phyloP scores from a whole-genome alignment of 35 echinoderm and acorn worm genomes.

The Hemicentrotus pulcherrimus region DNA sequence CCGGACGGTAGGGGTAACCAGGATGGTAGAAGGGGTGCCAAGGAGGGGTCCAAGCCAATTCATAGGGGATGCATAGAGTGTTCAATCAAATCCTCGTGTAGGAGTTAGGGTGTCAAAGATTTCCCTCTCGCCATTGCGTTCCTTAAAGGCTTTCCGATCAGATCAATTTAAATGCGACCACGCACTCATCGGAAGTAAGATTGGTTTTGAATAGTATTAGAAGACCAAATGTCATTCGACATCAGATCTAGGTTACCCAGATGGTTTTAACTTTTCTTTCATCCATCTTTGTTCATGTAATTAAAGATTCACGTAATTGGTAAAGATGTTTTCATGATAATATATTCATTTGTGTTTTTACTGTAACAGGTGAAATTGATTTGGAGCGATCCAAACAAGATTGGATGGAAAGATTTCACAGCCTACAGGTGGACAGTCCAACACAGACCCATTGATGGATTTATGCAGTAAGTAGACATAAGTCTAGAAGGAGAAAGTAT shows the following conservation, averaged over 20 bases:
- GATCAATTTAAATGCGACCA: background rate
- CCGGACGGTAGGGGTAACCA: background rate
- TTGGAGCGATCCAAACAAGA: conserved; percentile 82
- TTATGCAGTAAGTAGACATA: conserved; percentile 72
- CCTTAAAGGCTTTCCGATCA: background rate
- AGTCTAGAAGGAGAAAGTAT: too few species aligned
- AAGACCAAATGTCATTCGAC: background rate
- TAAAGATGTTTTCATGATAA: background rate
- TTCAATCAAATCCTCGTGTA: background rate
- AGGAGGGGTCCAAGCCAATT: background rate
- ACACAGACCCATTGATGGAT: conserved; percentile 79
- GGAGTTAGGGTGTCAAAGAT: background rate
- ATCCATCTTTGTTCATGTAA: background rate
- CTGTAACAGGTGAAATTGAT: conserved; percentile 72
- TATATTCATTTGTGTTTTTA: background rate
- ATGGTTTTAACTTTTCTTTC: background rate
- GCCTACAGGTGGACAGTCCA: conserved; percentile 90
- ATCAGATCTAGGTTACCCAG: background rate
- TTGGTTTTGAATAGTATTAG: background rate
- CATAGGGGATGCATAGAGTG: background rate
- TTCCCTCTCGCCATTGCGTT: background rate
- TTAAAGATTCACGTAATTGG: background rate
- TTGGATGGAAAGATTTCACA: conserved; percentile 95
- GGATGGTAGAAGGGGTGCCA: background rate
- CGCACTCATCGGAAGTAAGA: background rate